Base-by-base conservation (phyloP, 2,797 vertebrate genomes). In the Podarcis siculus region DNA sequence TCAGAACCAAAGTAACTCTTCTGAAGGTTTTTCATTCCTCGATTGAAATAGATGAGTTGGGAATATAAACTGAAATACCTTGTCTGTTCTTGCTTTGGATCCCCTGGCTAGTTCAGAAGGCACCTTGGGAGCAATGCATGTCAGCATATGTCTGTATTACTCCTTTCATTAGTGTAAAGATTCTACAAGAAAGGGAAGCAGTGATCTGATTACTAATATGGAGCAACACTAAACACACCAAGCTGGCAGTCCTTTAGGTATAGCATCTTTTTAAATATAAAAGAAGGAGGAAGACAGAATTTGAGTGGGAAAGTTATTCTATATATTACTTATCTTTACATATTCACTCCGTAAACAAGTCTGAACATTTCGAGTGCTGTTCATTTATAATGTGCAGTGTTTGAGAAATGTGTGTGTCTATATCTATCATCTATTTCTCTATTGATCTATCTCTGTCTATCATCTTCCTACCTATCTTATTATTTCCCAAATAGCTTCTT, bases 151-250 rank as follows among this genome's bases (percentile, higher is more conserved):
- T 86, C 93, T 95, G 89, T 85, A 93, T 82, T 89, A 42, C 77
- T 89, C 35, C 82, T 95, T 90, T 92, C 89, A 91, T 95, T 93
- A 93, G 21, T 0, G 0, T 87, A 83, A 92, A 87, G 10, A 89
- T 5, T 86, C 66, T 90, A 77, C 66, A 92, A 95, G 69, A 85
- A 91, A 94, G 90, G 91, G 89, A 86, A 95, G 86, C 79, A 91
- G 55, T 81, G 78, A 89, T 88, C 86, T 94, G 77, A 90, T 92
- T 95, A 80, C 89, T 91, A 92, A 94, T 81, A 89, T 89, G 90
- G 58, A 93, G 30, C 58, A 92, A 84, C 23, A 85, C 32, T 30
- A 9, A 45, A 88, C 86, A 86, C 8, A 91, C 89, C 88, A 92
- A 71, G 72, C 4, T 5, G 64, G 1, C 15, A 85, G 1, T 1